These are phyloP conservation scores for Nothoprocta pentlandii DNA, from an alignment of 2,113 vertebrate genomes.

Conservation along the genomic window DNA sequence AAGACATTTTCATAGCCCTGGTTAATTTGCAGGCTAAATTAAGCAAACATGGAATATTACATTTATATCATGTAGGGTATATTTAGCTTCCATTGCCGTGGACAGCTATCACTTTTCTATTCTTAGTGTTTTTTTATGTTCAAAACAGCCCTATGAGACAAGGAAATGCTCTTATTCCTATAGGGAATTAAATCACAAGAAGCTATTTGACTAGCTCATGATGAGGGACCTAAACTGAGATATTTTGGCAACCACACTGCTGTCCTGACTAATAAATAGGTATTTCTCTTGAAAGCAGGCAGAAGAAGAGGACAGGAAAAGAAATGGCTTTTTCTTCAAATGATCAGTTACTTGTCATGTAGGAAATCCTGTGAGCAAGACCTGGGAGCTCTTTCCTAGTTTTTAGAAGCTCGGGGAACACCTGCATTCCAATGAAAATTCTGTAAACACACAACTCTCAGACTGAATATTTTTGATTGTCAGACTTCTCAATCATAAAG, in stretches of 20 bases:
- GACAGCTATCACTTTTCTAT: background rate
- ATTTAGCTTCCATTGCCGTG: background rate
- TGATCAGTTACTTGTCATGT: background rate
- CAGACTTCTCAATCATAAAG: background rate
- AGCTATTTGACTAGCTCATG: background rate
- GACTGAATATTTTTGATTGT: background rate
- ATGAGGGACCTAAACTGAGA: background rate
- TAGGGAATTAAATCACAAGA: background rate
- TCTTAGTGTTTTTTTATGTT: background rate
- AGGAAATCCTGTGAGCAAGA: constrained; percentile 12
- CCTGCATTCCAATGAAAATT: constrained; percentile 17
- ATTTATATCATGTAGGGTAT: background rate
- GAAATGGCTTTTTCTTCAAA: background rate
- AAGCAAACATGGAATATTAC: background rate
- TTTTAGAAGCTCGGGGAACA: constrained; percentile 28
- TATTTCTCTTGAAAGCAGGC: constrained; percentile 12
- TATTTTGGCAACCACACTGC: background rate
- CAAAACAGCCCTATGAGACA: background rate
- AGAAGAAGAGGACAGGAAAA: background rate
- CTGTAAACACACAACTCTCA: background rate
- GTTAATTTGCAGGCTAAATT: background rate
- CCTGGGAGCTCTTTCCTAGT: background rate
- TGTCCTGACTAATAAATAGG: background rate
- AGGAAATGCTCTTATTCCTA: background rate
- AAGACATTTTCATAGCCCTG: background rate